Percentiles rank a stretch among this genome's conserved stretches.
Evolutionary conservation across 2,888 invertebrate species (phyloP).

Genomic region (Ellobium chinense): DNA sequence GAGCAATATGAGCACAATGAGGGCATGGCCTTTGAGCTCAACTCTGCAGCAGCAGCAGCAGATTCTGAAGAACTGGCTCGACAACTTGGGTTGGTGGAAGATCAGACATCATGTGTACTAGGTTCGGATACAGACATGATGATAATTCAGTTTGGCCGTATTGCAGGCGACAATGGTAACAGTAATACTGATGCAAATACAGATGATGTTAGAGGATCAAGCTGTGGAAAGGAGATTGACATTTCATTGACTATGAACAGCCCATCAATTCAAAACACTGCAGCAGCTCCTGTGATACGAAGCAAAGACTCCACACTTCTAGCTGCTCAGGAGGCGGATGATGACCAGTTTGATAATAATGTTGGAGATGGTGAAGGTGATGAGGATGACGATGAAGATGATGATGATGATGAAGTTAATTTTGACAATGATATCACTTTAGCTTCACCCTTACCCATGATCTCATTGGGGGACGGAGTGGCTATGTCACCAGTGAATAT

Average conservation of each 20-base stretch:
- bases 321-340: conserved; percentile 19
- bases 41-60: neutral
- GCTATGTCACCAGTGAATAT: conserved; percentile 17
- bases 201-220: neutral
- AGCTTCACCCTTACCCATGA: conserved; percentile 42
- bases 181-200: neutral
- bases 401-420: conserved; percentile 20
- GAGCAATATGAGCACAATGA: no score
- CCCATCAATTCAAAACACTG: neutral
- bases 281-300: neutral
- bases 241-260: neutral
- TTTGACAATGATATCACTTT: conserved; percentile 26
- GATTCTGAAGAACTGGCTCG: conserved; percentile 28
- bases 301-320: conserved; percentile 28
- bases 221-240: neutral
- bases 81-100: conserved; percentile 13
- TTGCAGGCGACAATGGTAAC: neutral
- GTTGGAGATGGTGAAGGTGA: conserved; percentile 28
- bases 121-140: conserved; percentile 34
- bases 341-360: neutral
- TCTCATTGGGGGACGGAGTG: conserved; percentile 39
- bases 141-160: conserved; percentile 43
- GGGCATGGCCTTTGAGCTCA: no score
- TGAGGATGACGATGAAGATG: conserved; percentile 31
- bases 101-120: conserved; percentile 8